Conservation (phyloP, 2,797 vertebrate genomes). For the Onychomys leucogaster region DNA sequence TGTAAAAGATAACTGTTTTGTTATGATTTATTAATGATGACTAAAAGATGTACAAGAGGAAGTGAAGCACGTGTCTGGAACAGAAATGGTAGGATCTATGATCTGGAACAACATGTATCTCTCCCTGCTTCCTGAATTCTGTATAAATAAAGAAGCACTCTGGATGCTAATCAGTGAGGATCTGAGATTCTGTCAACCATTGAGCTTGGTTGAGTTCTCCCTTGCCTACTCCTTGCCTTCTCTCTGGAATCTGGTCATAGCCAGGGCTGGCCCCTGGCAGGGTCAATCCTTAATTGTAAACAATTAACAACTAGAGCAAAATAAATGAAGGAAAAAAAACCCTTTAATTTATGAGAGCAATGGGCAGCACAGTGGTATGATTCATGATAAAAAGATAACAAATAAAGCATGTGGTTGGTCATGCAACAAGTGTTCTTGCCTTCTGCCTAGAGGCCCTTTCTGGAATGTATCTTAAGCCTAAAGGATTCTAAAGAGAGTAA, state of each 20-base stretch:
- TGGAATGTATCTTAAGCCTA: not conserved
- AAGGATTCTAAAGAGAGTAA: not conserved
- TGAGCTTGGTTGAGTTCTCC: not conserved
- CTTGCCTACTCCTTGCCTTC: not conserved
- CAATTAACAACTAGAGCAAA: not conserved
- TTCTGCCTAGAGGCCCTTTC: not conserved
- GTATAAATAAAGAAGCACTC: not conserved
- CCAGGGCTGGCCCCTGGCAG: not conserved
- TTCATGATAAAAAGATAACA: too few species aligned
- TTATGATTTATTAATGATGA: not conserved
- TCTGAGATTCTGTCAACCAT: not conserved
- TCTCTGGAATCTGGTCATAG: not conserved
- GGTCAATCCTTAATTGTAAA: not conserved
- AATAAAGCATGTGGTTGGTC: too few species aligned
- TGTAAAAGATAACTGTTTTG: not conserved
- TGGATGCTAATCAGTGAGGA: not conserved
- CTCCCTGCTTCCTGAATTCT: not conserved
- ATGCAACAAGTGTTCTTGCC: not conserved
- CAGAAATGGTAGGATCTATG: not conserved
- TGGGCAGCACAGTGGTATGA: not conserved
- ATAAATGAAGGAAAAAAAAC: not conserved
- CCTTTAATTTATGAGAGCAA: not conserved
- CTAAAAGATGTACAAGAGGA: not conserved
- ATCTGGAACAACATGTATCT: not conserved
- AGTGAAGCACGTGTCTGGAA: not conserved